Conservation (phyloP, 2,797 vertebrate species). For the Dicrostonyx torquatus region DNA sequence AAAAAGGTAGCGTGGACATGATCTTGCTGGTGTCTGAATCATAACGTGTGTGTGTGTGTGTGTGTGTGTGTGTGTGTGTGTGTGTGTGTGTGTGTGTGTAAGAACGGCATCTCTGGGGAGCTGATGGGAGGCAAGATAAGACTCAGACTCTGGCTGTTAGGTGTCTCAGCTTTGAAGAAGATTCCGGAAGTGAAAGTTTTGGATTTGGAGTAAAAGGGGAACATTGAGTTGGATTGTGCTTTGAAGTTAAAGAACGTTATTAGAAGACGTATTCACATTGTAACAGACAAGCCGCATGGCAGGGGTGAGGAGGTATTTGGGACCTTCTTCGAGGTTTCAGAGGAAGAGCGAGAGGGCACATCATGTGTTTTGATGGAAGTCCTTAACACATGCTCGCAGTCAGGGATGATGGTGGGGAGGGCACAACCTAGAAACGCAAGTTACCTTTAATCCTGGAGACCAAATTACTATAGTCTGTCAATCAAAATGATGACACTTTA, state of each 20-base stretch:
- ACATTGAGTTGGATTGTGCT: neutral
- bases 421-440: neutral
- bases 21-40: neutral
- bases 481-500: neutral
- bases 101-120: neutral
- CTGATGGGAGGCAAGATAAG: neutral
- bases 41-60: too few relatives aligned
- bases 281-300: neutral
- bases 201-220: neutral
- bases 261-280: neutral
- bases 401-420: neutral
- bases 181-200: neutral
- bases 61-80: neutral
- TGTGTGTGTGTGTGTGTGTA: neutral
- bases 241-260: neutral
- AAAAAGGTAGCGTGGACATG: neutral
- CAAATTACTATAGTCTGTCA: neutral
- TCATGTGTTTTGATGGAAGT: neutral
- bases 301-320: neutral
- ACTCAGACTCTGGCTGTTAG: neutral
- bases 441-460: neutral
- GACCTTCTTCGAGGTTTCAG: neutral
- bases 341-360: neutral
- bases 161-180: neutral
- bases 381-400: neutral